Base-by-base conservation (phyloP, 2,797 vertebrate genomes). In the Sebastes oblongus region DNA sequence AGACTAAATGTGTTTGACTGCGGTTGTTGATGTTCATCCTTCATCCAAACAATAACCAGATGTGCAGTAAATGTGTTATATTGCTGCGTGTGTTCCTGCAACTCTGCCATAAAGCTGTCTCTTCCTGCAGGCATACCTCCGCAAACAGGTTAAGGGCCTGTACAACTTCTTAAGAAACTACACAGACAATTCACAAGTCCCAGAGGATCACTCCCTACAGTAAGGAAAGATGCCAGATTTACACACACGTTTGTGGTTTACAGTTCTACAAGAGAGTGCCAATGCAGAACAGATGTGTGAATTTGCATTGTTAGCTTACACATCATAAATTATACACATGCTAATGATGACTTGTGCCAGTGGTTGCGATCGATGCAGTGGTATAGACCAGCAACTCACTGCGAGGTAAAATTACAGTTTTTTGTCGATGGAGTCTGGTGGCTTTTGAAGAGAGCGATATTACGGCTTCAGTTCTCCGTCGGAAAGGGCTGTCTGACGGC, bases 61-160 rank as follows among this genome's bases (percentile, higher is more conserved):
- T 70, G 36, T 29, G 32, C 52, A 65, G 9, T 74, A 18, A 76
- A 58, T 24, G 27, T 56, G 20, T 67, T 27, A 42, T 25, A 8
- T 50, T 36, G 10, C 11, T 24, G 3, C 5, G 0, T 66, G 22
- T n/a, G 4, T 69, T 80, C n/a, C 59, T 9, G 3, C 69, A 22
- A 60, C n/a, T 42, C 9, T 30, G 58, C 25, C 58, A 4, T 77
- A 54, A 86, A 24, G 5, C 3, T 36, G 58, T 66, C 55, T 85
- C 24, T 85, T 58, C 80, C 72, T 88, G 42, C 81, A 99, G 98
- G 83, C 1, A 0, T 99, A 99, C 79, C 52, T 98, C 5, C 84
- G 1, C 71, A 74, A 94, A 0, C 97, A 97, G 88, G 94, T 98
- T 36, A 18, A 0, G 0, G 92, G 77, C 1, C 92, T 98, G n/a